Percentiles rank a stretch among this genome's conserved stretches.
Evolutionary conservation across 2,113 vertebrate genomes (phyloP).

Genomic region (Paratilapia polleni): DNA sequence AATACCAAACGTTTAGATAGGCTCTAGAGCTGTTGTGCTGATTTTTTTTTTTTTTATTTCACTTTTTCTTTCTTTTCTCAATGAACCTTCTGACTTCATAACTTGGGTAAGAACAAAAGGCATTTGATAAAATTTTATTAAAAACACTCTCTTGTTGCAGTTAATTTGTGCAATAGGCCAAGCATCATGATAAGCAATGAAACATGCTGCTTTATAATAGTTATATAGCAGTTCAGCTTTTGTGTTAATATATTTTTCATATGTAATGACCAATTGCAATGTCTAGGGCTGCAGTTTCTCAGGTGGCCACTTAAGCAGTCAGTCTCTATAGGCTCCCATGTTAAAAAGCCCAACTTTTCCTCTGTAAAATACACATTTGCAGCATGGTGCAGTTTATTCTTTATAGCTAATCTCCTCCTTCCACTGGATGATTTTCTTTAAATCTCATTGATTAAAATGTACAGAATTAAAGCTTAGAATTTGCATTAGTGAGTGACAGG

Average conservation of each 20-base stretch:
- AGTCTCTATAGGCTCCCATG: no score
- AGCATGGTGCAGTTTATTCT: no score
- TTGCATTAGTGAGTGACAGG: no score
- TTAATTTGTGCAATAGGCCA: not conserved
- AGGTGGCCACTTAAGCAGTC: no score
- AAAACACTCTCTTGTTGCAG: not conserved
- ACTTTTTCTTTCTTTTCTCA: not conserved
- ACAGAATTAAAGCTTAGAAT: no score
- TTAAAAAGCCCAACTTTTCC: no score
- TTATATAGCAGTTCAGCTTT: not conserved
- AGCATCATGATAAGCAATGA: not conserved
- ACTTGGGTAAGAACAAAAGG: not conserved
- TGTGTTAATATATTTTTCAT: not conserved
- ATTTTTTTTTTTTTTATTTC: not conserved
- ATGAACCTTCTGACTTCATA: not conserved
- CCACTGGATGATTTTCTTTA: no score
- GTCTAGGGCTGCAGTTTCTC: no score
- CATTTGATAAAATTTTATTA: not conserved
- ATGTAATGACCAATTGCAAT: no score
- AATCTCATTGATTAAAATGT: no score
- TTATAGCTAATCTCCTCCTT: no score
- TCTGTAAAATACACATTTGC: no score
- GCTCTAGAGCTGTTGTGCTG: not conserved
- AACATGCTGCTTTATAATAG: not conserved
- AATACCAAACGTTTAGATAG: not conserved